Percentiles rank a stretch among this genome's conserved stretches.
Evolutionary conservation across 2,113 vertebrate genomes (phyloP).

Genomic region (Girardinichthys multiradiatus): DNA sequence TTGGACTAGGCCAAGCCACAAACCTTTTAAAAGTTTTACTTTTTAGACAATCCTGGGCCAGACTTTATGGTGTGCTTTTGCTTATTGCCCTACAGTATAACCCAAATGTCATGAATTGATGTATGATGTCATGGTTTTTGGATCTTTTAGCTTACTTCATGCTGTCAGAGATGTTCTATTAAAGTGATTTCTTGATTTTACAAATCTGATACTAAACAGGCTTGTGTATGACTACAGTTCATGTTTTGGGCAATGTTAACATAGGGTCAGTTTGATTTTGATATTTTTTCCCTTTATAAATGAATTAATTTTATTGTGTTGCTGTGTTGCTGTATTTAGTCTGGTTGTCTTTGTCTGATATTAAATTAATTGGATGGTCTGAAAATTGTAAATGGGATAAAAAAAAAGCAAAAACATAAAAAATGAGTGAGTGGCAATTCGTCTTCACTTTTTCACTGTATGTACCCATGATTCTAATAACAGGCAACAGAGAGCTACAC

Average conservation of each 20-base stretch:
- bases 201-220: not conserved
- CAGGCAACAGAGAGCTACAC: conserved; percentile 29
- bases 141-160: not conserved
- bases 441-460: not conserved
- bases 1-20: not conserved
- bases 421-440: too few relatives aligned
- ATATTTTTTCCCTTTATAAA: too few relatives aligned
- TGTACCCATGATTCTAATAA: not conserved
- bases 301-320: too few relatives aligned
- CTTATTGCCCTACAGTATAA: not conserved
- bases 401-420: too few relatives aligned
- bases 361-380: not conserved
- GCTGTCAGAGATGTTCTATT: not conserved
- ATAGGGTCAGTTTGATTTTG: not conserved
- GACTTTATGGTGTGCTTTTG: not conserved
- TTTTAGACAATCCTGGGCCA: too few relatives aligned
- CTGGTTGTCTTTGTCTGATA: not conserved
- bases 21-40: not conserved
- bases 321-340: too few relatives aligned
- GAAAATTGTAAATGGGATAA: too few relatives aligned
- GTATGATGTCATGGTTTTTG: too few relatives aligned
- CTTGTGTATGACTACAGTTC: too few relatives aligned
- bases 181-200: not conserved
- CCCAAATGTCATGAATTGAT: too few relatives aligned
- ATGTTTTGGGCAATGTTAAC: too few relatives aligned